These are phyloP conservation scores for Coleophora flavipennella DNA, from an alignment of 2,888 invertebrate genomes.

Conservation along the genomic window DNA sequence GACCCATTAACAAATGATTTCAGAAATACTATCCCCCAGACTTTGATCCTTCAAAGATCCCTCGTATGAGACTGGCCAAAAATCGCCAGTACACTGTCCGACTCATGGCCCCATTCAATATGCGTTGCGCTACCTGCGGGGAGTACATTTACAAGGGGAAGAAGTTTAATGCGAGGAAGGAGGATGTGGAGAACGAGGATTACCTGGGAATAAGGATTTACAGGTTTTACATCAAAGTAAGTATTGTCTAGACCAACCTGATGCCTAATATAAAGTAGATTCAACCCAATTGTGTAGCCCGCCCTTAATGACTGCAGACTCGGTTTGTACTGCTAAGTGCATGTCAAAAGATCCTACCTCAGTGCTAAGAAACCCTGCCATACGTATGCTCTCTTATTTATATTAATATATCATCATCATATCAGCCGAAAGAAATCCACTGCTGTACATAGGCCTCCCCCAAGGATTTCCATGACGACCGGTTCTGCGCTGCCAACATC, in stretches of 20 bases:
- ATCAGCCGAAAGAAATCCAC: too few relatives aligned
- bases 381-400: too few relatives aligned
- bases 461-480: too few relatives aligned
- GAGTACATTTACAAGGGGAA: conserved; percentile 99
- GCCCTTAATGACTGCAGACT: too few relatives aligned
- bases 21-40: conserved; percentile 99
- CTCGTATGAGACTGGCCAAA: conserved; percentile 95
- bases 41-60: conserved; percentile 99
- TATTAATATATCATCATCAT: too few relatives aligned
- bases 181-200: conserved; percentile 97
- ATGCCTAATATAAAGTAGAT: too few relatives aligned
- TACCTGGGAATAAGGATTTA: conserved; percentile 98
- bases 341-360: too few relatives aligned
- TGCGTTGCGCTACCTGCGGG: conserved; percentile 98
- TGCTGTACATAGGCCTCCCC: too few relatives aligned
- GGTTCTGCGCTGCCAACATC: too few relatives aligned
- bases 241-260: conserved; percentile 15
- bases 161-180: conserved; percentile 99
- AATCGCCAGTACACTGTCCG: conserved; percentile 98
- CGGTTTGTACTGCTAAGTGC: too few relatives aligned
- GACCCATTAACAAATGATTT: conserved; percentile 29
- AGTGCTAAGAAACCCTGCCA: too few relatives aligned
- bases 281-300: too few relatives aligned
- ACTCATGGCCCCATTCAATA: conserved; percentile 99
- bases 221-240: conserved; percentile 95